Conservation (phyloP, 2,113 vertebrate species). For the Phrynosoma platyrhinos region DNA sequence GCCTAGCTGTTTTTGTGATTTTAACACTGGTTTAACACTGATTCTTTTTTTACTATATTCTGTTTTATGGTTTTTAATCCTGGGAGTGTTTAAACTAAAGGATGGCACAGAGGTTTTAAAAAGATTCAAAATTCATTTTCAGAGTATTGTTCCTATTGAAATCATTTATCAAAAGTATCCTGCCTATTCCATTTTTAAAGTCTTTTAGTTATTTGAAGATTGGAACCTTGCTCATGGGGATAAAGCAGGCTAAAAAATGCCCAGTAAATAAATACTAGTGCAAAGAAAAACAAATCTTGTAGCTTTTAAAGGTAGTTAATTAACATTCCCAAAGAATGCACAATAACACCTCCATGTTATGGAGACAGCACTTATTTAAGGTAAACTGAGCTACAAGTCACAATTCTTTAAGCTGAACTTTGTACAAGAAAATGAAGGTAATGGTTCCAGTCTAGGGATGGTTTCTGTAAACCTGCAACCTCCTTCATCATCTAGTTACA, state of each 20-base stretch:
- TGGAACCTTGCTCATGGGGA: neutral
- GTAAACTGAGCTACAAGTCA: neutral
- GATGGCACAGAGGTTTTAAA: neutral
- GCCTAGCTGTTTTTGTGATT: neutral
- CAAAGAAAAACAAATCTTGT: conserved; percentile 1
- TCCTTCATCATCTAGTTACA: neutral
- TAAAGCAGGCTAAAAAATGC: neutral
- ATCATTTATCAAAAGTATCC: conserved; percentile 11
- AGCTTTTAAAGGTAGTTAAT: neutral
- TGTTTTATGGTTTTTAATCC: neutral
- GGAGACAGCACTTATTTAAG: neutral
- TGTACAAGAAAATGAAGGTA: neutral
- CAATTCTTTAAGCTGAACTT: neutral
- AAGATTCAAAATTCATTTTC: neutral
- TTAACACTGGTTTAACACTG: neutral
- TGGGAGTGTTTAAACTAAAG: neutral
- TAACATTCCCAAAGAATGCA: neutral
- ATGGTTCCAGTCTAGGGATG: neutral
- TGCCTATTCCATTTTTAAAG: neutral
- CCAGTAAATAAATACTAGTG: neutral
- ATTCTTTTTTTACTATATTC: neutral
- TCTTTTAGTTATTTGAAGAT: neutral
- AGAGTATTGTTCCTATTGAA: rapidly evolving
- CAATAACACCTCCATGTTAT: neutral
- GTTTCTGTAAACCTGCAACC: neutral